Evolutionary conservation across 37 sponge, comb jelly and placozoan species (phyloP).

Genomic region (Lycopodina hypogea): DNA sequence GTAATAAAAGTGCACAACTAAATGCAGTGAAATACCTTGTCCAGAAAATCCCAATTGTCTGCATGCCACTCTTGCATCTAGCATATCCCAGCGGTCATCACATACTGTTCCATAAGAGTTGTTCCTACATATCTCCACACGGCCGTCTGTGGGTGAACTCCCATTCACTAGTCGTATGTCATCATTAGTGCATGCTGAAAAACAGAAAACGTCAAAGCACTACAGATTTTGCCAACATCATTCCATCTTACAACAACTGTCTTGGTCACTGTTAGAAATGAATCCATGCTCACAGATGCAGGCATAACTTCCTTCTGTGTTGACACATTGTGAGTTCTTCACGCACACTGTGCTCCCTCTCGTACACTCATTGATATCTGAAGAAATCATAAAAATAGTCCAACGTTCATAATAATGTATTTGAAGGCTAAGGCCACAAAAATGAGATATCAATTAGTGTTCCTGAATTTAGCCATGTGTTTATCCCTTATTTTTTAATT

Average conservation of each 20-base stretch:
- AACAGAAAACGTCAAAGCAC: not conserved
- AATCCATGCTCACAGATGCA: not conserved
- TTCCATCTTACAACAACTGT: not conserved
- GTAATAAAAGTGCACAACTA: no score
- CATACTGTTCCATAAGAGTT: no score
- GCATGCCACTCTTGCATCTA: no score
- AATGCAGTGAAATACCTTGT: no score
- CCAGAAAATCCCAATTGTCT: no score
- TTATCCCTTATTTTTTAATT: no score
- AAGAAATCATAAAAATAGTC: not conserved
- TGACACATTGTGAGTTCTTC: not conserved
- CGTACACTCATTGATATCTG: not conserved
- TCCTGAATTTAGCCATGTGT: no score
- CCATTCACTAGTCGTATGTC: slow-evolving; percentile 28
- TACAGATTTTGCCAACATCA: not conserved
- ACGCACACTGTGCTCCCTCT: not conserved
- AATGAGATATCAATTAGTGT: no score
- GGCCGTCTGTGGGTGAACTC: slow-evolving; percentile 9
- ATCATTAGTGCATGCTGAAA: slow-evolving; percentile 12
- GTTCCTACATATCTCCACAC: no score
- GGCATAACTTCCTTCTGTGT: not conserved
- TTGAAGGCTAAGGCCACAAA: no score
- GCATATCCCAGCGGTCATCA: no score
- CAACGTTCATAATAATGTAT: no score
- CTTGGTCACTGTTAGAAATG: not conserved